Evolutionary conservation across 1,140 invertebrate species (phyloP), one percentile per base, ranked within the genome.

Genomic region (Drosophila asahinai): DNA sequence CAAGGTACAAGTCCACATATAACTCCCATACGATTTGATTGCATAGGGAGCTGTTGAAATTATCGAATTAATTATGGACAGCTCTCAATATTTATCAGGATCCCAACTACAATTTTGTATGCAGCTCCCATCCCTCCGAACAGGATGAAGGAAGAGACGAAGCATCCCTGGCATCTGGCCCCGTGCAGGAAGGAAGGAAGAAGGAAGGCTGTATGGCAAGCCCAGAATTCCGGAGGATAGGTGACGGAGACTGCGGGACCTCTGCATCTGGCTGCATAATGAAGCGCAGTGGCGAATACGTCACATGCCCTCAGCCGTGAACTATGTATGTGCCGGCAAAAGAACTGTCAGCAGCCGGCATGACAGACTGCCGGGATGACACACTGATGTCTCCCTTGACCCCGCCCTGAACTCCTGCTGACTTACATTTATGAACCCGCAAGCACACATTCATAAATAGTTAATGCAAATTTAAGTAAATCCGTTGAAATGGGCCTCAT

Each of bases 261-360:
- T 5, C 52, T 55, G 54, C 33, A 55, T 36, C 54, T 55, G 54
- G 33, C 70, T 86, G 83, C 79, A 86, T 86, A 86, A 86, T 86
- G 76, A 86, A 86, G 79, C 70, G 75, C 82, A 49, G 68, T 81
- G 82, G 68, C 65, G 73, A 81, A 68, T 86, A 76, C 64, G 73
- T 51, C 74, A 81, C 78, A 86, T 84, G 82, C 61, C 72, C 17
- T 38, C 61, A 51, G 74, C 51, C 49, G 61, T 64, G 42, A 55
- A 49, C 25, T 51, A 55, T 68, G 49, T 70, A 55, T 68, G 49
- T 74, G 36, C 67, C 3, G 49, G 72, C 52, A 68, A 54, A 25
- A 51, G 73, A 77, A 55, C 52, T 77, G 73, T 76, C 51, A 52
- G 40, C 47, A 67, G 63, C 15, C 48, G 14, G 33, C 15, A 71